phyloP scores from a whole-genome alignment of 2,888 invertebrate species.

The Monochamus alternatus region DNA sequence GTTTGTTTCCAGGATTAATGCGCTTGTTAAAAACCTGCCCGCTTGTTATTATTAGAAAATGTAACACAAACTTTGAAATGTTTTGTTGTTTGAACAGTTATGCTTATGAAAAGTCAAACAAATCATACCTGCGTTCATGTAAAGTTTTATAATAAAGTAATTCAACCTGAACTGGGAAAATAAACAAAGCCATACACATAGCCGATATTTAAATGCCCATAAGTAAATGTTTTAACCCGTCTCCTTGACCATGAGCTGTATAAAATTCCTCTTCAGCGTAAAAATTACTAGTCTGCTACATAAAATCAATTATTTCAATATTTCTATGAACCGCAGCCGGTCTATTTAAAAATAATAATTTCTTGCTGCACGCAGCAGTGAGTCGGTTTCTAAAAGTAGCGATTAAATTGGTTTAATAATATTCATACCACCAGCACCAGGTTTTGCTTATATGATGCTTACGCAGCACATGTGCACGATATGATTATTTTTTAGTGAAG shows the following conservation, averaged over 20 bases:
- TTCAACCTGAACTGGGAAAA: background rate
- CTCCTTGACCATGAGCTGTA: slow-evolving; percentile 1
- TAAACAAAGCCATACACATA: slow-evolving; percentile 20
- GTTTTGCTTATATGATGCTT: background rate
- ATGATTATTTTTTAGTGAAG: slow-evolving; percentile 9
- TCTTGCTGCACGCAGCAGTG: background rate
- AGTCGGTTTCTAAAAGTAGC: background rate
- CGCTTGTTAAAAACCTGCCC: background rate
- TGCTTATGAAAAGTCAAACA: too few species aligned
- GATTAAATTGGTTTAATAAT: background rate
- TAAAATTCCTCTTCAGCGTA: background rate
- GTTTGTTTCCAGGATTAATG: slow-evolving; percentile 13
- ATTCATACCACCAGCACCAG: background rate
- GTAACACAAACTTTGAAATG: background rate
- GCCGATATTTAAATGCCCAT: slow-evolving; percentile 3
- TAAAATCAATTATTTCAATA: slow-evolving; percentile 21
- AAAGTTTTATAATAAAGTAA: background rate
- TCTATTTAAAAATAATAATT: background rate
- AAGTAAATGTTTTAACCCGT: slow-evolving; percentile 13
- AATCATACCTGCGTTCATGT: background rate
- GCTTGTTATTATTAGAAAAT: background rate
- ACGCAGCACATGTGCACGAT: slow-evolving; percentile 12
- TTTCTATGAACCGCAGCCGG: background rate
- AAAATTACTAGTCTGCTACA: background rate
- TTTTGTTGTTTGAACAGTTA: background rate